Conservation (phyloP, 30 jellyfish, hydroid and myxozoan genomes). For the Phacellophora camtschatica region DNA sequence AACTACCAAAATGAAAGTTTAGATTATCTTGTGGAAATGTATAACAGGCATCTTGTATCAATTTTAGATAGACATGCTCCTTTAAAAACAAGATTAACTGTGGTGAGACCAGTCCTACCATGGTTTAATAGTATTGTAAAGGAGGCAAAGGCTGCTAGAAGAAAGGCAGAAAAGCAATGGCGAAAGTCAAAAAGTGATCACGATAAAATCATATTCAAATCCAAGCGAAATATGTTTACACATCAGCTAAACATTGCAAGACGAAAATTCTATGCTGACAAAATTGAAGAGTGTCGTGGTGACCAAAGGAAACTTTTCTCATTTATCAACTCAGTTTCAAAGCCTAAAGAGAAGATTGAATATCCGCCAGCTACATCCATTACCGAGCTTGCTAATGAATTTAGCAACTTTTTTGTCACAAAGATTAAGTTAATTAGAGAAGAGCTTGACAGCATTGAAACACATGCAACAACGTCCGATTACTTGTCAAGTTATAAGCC, state of each 20-base stretch:
- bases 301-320: conserved; percentile 49
- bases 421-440: conserved; percentile 36
- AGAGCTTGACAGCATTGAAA: conserved; percentile 17
- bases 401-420: conserved; percentile 21
- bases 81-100: conserved; percentile 1
- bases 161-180: conserved; percentile 14
- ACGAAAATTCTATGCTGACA: conserved; percentile 18
- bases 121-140: neutral
- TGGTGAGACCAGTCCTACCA: conserved; percentile 29
- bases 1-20: conserved; percentile 3
- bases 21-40: conserved; percentile 5
- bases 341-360: neutral
- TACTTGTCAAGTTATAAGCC: conserved; percentile 8
- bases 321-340: neutral
- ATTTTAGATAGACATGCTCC: conserved; percentile 45
- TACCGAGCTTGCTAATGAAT: conserved; percentile 23
- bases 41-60: conserved; percentile 19
- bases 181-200: neutral
- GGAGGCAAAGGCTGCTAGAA: neutral
- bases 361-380: conserved; percentile 36
- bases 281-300: conserved; percentile 13
- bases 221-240: conserved; percentile 14
- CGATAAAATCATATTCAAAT: neutral
- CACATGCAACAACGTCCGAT: conserved; percentile 16
- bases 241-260: conserved; percentile 13